Evolutionary conservation across 2,113 vertebrate genomes (phyloP), one percentile per base, ranked within the genome.

Genomic region (Nesoenas mayeri): DNA sequence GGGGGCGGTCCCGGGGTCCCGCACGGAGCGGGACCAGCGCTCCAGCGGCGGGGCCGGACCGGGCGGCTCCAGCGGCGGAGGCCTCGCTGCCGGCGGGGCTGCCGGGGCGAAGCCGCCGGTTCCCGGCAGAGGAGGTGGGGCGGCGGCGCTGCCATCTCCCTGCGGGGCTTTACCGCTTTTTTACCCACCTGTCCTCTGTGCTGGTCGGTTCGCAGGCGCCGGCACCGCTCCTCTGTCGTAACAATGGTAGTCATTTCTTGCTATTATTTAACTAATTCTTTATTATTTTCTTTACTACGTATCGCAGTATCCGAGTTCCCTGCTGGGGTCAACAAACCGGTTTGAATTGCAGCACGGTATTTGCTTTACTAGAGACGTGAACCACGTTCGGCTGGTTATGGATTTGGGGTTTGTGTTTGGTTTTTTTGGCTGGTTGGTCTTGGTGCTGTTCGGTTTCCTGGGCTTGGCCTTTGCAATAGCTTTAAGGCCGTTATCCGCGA

Each of bases 91-190:
- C 6, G 4, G 32, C 32, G 9, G 13, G 10, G 53, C 53, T 6
- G 50, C 44, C 22, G 3, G 16, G 6, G 4, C 2, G 31, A 70
- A 40, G 65, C 29, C 24, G 14, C 32, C 21, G 4, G 18, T 9
- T 61, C n/a, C 64, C 2, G 60, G 56, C 17, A 28, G 36, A 71
- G 93, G 61, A 81, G 94, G 95, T 92, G 88, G 8, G 73, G 54
- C n/a, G 42, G 87, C 24, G 26, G 47, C 18, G 20, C 42, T 22
- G 24, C 34, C 4, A 1, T 18, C 5, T 36, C 15, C 21, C 8
- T 8, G 2, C 0, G 5, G 2, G 10, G 6, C 22, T 20, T 57
- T 4, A 6, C 14, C 5, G 5, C 4, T 17, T 25, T 19, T 28
- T 11, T 15, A 2, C 7, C 8, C 5, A 7, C 3, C 13, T 40